Conservation (phyloP, 2,797 vertebrate genomes). For the Esox masquinongy region DNA sequence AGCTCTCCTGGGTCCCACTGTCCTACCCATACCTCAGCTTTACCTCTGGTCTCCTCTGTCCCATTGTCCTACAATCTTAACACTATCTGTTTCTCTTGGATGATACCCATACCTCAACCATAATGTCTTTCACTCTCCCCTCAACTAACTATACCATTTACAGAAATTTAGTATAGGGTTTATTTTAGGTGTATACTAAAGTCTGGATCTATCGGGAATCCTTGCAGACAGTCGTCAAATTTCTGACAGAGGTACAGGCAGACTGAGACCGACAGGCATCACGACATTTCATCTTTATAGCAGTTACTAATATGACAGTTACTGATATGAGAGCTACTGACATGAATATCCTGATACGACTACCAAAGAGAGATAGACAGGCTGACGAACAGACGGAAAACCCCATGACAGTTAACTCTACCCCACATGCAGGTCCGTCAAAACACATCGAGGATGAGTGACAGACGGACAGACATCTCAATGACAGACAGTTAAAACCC, state of each 20-base stretch:
- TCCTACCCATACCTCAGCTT: neutral
- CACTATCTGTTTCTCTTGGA: too few relatives aligned
- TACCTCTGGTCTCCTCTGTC: neutral
- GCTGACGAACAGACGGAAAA: neutral
- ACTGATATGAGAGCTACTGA: neutral
- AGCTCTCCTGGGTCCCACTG: neutral
- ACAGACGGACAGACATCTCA: constrained; percentile 12
- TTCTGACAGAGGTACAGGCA: neutral
- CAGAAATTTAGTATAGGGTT: neutral
- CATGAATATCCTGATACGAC: neutral
- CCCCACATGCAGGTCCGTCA: neutral
- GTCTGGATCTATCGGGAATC: neutral
- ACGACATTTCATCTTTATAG: constrained; percentile 1
- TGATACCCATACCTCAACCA: too few relatives aligned
- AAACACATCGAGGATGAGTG: constrained; percentile 1
- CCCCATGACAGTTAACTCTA: neutral
- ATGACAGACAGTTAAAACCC: neutral
- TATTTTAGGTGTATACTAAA: neutral
- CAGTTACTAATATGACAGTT: constrained; percentile 5
- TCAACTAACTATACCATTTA: neutral
- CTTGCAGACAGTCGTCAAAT: neutral
- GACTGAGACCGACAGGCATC: neutral
- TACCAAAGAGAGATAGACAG: neutral
- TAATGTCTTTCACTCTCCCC: too few relatives aligned
- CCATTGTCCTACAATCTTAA: neutral